Conservation (phyloP, 2,113 vertebrate species). For the Anguilla rostrata region DNA sequence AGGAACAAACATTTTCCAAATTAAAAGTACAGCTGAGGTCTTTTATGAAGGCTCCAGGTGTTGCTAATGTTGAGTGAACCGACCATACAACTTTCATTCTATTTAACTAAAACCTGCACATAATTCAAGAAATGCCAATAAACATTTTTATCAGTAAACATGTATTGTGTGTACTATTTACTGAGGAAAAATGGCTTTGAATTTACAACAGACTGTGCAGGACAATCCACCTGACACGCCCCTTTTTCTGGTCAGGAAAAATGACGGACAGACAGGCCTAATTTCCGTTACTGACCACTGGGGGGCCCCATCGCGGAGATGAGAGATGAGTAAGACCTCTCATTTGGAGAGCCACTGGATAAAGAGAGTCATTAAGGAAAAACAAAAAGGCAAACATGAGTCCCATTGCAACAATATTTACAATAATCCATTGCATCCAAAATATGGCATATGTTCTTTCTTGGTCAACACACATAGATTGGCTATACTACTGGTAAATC, state of each 20-base stretch:
- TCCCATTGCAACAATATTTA: background rate
- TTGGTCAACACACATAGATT: no score
- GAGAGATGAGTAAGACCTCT: background rate
- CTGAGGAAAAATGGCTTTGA: no score
- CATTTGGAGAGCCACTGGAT: background rate
- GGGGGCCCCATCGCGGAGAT: background rate
- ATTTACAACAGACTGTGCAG: no score
- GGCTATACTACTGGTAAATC: background rate
- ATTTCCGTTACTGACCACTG: background rate
- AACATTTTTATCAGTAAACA: no score
- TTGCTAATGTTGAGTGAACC: background rate
- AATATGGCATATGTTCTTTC: background rate
- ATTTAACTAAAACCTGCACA: background rate
- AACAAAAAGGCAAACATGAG: background rate
- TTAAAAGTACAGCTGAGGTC: no score
- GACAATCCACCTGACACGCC: background rate
- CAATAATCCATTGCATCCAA: background rate
- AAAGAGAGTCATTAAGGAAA: background rate
- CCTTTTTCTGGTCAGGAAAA: background rate
- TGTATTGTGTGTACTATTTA: no score
- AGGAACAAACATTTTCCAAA: no score
- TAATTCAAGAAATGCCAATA: background rate
- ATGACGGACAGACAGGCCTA: no score
- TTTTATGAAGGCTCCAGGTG: no score
- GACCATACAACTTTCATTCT: background rate